A percentile compares a stretch with the other conserved stretches of the same genome.
These are phyloP conservation scores for Melipona beecheii DNA, from an alignment of 2,888 invertebrate species.

Conservation along the genomic window DNA sequence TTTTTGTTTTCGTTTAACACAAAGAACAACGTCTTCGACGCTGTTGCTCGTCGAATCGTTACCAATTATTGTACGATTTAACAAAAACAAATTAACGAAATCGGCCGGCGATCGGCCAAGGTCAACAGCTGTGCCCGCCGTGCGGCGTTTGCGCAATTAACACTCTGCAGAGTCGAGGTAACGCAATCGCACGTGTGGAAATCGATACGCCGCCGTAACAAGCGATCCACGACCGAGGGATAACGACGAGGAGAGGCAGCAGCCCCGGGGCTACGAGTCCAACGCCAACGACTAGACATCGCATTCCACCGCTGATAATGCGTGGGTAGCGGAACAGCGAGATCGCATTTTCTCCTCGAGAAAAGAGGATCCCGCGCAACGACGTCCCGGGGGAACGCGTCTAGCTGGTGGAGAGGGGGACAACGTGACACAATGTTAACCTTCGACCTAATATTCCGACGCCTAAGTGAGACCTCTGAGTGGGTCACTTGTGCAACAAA, in stretches of 20 bases:
- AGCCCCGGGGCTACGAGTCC: conserved; percentile 7
- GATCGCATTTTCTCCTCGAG: conserved; percentile 56
- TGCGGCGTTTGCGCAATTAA: conserved; percentile 58
- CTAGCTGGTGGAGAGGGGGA: not conserved
- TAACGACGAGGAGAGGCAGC: conserved; percentile 36
- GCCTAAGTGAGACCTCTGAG: not conserved
- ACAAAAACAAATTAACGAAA: not conserved
- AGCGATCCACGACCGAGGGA: conserved; percentile 13
- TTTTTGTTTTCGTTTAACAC: not conserved
- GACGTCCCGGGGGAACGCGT: conserved; percentile 39
- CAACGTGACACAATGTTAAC: not conserved
- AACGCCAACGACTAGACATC: conserved; percentile 25
- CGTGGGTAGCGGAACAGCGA: conserved; percentile 61
- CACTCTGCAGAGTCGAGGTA: conserved; percentile 44
- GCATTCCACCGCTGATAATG: conserved; percentile 57
- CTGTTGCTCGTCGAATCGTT: not conserved
- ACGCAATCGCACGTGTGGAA: conserved; percentile 58
- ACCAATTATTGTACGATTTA: too few species aligned
- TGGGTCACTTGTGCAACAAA: not conserved
- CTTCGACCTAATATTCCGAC: not conserved
- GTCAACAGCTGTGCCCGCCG: conserved; percentile 39
- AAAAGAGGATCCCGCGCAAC: conserved; percentile 41
- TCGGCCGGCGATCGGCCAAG: conserved; percentile 42
- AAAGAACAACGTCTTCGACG: not conserved
- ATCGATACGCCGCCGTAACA: conserved; percentile 49